These are phyloP conservation scores for Scrobipalpa atriplicella DNA, from an alignment of 2,888 invertebrate genomes.

Conservation along the genomic window DNA sequence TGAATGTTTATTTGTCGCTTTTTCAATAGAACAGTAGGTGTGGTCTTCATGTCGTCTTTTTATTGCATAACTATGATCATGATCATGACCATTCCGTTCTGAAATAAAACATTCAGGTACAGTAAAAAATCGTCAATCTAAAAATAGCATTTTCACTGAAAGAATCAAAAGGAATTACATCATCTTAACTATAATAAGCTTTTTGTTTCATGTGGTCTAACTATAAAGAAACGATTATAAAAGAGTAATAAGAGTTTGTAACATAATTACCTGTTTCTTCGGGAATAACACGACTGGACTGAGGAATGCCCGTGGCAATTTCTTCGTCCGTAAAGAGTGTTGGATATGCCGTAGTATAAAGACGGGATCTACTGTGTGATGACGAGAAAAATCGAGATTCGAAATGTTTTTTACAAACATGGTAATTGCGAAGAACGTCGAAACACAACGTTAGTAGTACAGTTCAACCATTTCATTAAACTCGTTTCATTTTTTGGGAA, in stretches of 20 bases:
- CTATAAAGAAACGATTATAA: not conserved
- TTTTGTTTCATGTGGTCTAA: not conserved
- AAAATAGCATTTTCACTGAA: not conserved
- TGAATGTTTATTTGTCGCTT: not conserved
- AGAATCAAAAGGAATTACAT: not conserved
- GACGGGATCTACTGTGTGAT: conserved; percentile 8
- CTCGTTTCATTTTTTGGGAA: conserved; percentile 15
- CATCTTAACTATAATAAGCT: not conserved
- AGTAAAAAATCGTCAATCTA: not conserved
- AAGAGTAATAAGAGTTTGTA: not conserved
- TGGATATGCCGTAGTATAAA: conserved; percentile 1
- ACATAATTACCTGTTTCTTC: not conserved
- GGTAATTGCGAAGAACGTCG: conserved; percentile 6
- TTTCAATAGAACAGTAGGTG: not conserved
- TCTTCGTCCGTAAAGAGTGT: conserved; percentile 12
- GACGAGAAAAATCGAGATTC: conserved; percentile 1
- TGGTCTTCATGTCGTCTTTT: conserved; percentile 17
- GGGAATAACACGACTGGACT: not conserved
- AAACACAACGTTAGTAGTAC: not conserved
- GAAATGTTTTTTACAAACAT: conserved; percentile 15
- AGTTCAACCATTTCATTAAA: conserved; percentile 3
- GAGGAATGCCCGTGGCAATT: conserved; percentile 14
- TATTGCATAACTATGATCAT: conserved; percentile 2
- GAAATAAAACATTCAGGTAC: not conserved
- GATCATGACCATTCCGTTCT: not conserved